Evolutionary conservation across 2,888 invertebrate genomes (phyloP).

Genomic region (Pachymerium ferrugineum): DNA sequence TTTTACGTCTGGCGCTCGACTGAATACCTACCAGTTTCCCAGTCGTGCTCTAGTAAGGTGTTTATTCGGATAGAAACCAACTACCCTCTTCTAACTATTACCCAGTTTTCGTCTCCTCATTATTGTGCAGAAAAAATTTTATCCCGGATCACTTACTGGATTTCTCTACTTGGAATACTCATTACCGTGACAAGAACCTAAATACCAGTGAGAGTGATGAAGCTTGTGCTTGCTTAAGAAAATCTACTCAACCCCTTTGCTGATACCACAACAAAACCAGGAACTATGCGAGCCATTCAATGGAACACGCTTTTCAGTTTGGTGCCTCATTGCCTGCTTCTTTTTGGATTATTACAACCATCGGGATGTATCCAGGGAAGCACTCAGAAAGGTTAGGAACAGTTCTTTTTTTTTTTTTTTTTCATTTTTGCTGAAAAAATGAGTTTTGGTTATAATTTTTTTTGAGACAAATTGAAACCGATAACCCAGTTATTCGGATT

Average conservation of each 20-base stretch:
- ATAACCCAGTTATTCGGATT: too few species aligned
- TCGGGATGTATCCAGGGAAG: neutral
- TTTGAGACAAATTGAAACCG: too few species aligned
- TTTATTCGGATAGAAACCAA: neutral
- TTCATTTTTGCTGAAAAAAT: too few species aligned
- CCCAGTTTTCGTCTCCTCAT: neutral
- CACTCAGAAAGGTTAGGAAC: neutral
- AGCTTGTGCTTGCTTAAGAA: neutral
- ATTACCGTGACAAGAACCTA: too few species aligned
- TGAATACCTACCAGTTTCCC: neutral
- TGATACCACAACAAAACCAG: neutral
- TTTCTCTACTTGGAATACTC: too few species aligned
- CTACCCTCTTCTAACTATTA: too few species aligned
- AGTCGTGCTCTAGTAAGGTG: slow-evolving; percentile 2
- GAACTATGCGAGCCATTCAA: slow-evolving; percentile 18
- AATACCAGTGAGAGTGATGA: slow-evolving; percentile 1
- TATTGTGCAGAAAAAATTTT: neutral
- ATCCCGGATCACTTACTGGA: neutral
- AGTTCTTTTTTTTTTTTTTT: neutral
- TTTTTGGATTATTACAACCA: slow-evolving; percentile 3
- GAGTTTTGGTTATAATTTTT: too few species aligned
- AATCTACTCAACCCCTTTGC: neutral
- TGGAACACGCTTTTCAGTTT: slow-evolving; percentile 5
- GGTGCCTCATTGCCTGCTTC: slow-evolving; percentile 8
- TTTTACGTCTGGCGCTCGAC: slow-evolving; percentile 6